phyloP scores from a whole-genome alignment of 2,888 invertebrate species.

The Platycheirus albimanus region DNA sequence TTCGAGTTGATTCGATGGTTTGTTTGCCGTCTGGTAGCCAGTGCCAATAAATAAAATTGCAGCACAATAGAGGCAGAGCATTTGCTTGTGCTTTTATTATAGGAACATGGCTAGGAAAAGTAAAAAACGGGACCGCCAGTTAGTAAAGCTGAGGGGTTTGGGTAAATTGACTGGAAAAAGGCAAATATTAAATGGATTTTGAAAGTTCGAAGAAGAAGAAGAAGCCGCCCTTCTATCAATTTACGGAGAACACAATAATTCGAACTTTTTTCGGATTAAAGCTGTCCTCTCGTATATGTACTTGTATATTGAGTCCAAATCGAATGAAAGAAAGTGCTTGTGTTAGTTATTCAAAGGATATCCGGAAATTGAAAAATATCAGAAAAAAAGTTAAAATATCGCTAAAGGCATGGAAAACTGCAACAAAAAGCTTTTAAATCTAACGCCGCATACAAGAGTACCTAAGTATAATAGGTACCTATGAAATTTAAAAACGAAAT shows the following conservation, averaged over 20 bases:
- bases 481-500: neutral
- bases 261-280: slow-evolving; percentile 41
- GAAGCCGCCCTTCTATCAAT: slow-evolving; percentile 58
- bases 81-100: slow-evolving; percentile 1
- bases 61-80: slow-evolving; percentile 55
- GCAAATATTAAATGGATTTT: slow-evolving; percentile 69
- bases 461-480: neutral
- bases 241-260: slow-evolving; percentile 59
- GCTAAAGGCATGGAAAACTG: slow-evolving; percentile 14
- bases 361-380: slow-evolving; percentile 56
- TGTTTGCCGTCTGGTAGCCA: slow-evolving; percentile 72
- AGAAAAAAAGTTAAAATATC: slow-evolving; percentile 41
- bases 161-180: slow-evolving; percentile 39
- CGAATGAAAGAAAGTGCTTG: slow-evolving; percentile 8
- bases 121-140: slow-evolving; percentile 6
- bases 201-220: slow-evolving; percentile 48
- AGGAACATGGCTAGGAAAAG: neutral
- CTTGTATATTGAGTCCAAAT: slow-evolving; percentile 22
- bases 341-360: slow-evolving; percentile 35
- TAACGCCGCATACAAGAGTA: neutral
- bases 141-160: slow-evolving; percentile 8
- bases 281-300: slow-evolving; percentile 17
- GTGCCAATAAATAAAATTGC: slow-evolving; percentile 68
- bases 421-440: slow-evolving; percentile 17
- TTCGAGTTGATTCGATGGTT: slow-evolving; percentile 70